phyloP scores from a whole-genome alignment of 2,797 vertebrate genomes.

The Sparidentex hasta region DNA sequence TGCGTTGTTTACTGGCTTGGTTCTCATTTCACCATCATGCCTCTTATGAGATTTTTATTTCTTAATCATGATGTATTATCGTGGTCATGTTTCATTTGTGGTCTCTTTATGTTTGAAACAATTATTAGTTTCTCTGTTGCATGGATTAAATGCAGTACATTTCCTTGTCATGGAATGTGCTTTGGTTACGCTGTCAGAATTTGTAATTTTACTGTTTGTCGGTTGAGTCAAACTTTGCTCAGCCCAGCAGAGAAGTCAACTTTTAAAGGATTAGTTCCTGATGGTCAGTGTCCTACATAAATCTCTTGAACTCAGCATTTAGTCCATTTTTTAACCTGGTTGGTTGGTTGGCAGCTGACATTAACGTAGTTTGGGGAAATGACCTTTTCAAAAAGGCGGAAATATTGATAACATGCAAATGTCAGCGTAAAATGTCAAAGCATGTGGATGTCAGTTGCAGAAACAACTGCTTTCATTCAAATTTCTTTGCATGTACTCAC shows the following conservation, averaged over 20 bases:
- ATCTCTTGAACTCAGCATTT: conserved; percentile 21
- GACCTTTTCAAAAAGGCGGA: conserved; percentile 24
- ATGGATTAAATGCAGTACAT: conserved; percentile 29
- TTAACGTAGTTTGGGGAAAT: conserved; percentile 19
- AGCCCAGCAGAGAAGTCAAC: not conserved
- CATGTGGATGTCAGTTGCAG: not conserved
- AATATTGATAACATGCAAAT: conserved; percentile 36
- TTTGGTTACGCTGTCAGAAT: conserved; percentile 16
- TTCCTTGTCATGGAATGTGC: conserved; percentile 27
- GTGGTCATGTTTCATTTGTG: conserved; percentile 12
- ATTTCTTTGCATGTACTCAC: not conserved
- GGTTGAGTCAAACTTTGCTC: conserved; percentile 3
- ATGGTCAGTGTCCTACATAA: conserved; percentile 3
- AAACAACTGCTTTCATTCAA: conserved; percentile 1
- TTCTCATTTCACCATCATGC: conserved; percentile 58
- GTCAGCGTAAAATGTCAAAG: conserved; percentile 18
- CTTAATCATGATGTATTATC: conserved; percentile 22
- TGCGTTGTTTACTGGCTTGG: conserved; percentile 46
- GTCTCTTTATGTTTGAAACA: conserved; percentile 48
- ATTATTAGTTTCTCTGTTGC: conserved; percentile 21
- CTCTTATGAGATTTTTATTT: conserved; percentile 18
- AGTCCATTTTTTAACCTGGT: fast-evolving
- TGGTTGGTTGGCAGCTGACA: not conserved
- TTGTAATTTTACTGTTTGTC: conserved; percentile 5
- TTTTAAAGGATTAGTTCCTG: not conserved